Conservation (phyloP, 2,797 vertebrate species). For the Characodon lateralis region DNA sequence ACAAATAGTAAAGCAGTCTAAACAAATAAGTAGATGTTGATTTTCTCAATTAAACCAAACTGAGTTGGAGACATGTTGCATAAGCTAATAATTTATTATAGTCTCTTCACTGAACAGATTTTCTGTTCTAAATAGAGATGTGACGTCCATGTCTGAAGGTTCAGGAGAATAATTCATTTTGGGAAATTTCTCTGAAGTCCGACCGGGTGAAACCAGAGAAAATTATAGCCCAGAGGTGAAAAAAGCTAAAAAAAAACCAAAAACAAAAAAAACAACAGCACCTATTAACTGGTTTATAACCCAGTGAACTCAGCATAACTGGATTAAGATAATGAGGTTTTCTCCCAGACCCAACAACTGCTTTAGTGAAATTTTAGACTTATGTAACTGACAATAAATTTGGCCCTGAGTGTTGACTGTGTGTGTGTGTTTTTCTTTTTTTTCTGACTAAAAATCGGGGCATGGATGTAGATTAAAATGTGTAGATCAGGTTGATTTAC, state of each 20-base stretch:
- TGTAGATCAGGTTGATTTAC: conserved; percentile 14
- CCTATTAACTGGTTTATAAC: conserved; percentile 34
- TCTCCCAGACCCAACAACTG: conserved; percentile 7
- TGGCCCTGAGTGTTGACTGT: conserved; percentile 17
- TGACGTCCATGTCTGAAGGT: neutral
- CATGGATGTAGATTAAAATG: conserved; percentile 45
- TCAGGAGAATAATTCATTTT: conserved; percentile 22
- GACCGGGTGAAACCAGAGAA: conserved; percentile 11
- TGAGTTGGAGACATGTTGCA: conserved; percentile 36
- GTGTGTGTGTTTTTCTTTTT: conserved; percentile 30
- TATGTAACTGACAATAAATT: conserved; percentile 30
- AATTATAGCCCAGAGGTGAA: conserved; percentile 19
- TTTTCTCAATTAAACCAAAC: conserved; percentile 61
- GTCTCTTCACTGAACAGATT: neutral
- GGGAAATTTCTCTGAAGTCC: conserved; percentile 25
- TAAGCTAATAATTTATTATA: conserved; percentile 3
- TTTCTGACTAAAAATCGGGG: conserved; percentile 52
- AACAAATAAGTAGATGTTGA: conserved; percentile 45
- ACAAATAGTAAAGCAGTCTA: conserved; percentile 5
- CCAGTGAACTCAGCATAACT: conserved; percentile 19
- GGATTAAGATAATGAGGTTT: conserved; percentile 41
- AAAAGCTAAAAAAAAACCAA: conserved; percentile 21
- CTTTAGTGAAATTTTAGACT: conserved; percentile 21
- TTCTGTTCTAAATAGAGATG: neutral
- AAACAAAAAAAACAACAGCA: conserved; percentile 14